A percentile compares a stretch with the other conserved stretches of the same genome.
phyloP scores from a whole-genome alignment of 1,140 invertebrate species.

The Nasonia vitripennis region DNA sequence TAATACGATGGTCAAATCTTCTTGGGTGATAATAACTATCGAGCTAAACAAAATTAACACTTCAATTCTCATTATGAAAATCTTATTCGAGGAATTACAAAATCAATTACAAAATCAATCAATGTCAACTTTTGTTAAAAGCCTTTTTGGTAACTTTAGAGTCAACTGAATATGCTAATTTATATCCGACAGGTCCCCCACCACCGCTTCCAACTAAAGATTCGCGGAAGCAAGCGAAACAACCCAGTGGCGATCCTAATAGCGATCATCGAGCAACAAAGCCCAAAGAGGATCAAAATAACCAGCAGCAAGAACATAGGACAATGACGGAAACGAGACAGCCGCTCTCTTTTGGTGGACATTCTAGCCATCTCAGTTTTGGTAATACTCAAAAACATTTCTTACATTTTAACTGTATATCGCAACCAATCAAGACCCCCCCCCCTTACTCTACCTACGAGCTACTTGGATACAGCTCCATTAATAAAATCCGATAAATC shows the following conservation, averaged over 20 bases:
- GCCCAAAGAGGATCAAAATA: background rate
- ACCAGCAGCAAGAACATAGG: background rate
- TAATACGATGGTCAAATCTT: too few relatives aligned
- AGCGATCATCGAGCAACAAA: constrained; percentile 39
- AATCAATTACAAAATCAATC: too few relatives aligned
- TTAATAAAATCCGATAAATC: background rate
- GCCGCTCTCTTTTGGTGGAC: constrained; percentile 55
- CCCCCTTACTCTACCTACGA: too few relatives aligned
- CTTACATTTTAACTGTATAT: too few relatives aligned
- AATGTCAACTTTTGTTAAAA: too few relatives aligned
- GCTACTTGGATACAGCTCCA: background rate
- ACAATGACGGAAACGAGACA: constrained; percentile 44
- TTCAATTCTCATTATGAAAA: too few relatives aligned
- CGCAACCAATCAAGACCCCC: background rate
- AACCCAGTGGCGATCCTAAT: background rate
- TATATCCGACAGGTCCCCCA: background rate
- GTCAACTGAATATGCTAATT: background rate
- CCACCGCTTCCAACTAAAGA: background rate
- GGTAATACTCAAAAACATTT: constrained; percentile 51
- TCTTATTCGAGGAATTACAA: too few relatives aligned
- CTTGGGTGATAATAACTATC: too few relatives aligned
- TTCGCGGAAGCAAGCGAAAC: background rate
- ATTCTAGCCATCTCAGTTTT: constrained; percentile 60
- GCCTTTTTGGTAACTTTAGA: too few relatives aligned
- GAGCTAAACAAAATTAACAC: too few relatives aligned